phyloP scores from a whole-genome alignment of 2,888 invertebrate genomes.

The Temnothorax ravouxi region DNA sequence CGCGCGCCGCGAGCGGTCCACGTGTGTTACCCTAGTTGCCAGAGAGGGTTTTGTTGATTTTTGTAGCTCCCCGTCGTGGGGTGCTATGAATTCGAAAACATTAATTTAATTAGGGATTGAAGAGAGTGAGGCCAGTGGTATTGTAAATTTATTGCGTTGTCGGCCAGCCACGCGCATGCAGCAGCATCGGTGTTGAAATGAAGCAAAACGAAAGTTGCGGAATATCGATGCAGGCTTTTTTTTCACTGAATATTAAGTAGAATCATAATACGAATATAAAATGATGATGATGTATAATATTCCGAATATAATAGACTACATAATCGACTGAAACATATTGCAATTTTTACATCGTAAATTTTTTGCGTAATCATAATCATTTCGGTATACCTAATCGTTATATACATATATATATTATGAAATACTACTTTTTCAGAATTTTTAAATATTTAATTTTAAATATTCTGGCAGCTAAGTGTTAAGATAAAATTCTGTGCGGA shows the following conservation, averaged over 20 bases:
- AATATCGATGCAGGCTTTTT: conserved; percentile 16
- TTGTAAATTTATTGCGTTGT: conserved; percentile 41
- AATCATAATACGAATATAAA: background rate
- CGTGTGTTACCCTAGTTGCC: conserved; percentile 23
- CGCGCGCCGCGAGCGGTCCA: background rate
- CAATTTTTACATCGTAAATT: background rate
- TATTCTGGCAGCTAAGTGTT: background rate
- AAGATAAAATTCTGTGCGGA: background rate
- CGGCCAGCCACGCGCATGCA: background rate
- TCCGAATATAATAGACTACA: background rate
- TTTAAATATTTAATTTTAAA: background rate
- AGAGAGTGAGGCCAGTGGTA: background rate
- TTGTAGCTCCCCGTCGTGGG: conserved; percentile 1
- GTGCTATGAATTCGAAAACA: conserved; percentile 47
- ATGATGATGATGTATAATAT: conserved; percentile 1
- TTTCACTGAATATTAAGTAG: background rate
- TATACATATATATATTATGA: background rate
- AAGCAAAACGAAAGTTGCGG: conserved; percentile 25
- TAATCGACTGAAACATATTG: background rate
- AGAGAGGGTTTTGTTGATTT: conserved; percentile 46
- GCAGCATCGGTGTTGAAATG: conserved; percentile 20
- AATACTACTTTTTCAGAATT: background rate
- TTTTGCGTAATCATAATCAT: background rate
- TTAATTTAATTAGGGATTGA: conserved; percentile 43
- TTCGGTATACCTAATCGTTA: background rate